Evolutionary conservation across 2,888 invertebrate species (phyloP), one percentile per base, ranked within the genome.

Genomic region (Dryocosmus kuriphilus): DNA sequence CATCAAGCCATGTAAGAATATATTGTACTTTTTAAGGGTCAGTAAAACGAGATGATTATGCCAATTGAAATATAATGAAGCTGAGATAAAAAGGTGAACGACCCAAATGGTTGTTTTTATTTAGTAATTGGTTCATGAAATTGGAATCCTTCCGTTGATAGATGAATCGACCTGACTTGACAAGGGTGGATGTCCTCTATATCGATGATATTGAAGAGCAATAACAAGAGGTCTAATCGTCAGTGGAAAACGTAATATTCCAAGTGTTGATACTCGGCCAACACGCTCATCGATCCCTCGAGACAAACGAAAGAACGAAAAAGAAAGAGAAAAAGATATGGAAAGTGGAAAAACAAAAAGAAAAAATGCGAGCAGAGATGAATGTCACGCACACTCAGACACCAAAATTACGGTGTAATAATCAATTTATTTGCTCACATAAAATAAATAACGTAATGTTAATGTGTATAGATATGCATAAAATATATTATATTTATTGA

Each of bases 401-500:
- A 9, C 46, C 7, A 46, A 71, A 71, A 71, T 71, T 71, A 79
- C 84, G 86, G 83, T 87, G 85, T 87, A 88, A 87, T 89, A 90
- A 90, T 90, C 89, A 89, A 89, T 89, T 89, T 87, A 88, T 90
- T 90, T 90, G 89, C 89, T 90, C 90, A 90, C 87, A 81, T 90
- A 89, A 89, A 85, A 82, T 82, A 89, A 89, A 90, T 81, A 84
- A 71, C 51, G 81, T 89, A 89, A 88, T 82, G 86, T 87, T 89
- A 89, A 86, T 83, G 86, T 86, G 86, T 85, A 87, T 86, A 88
- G 85, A 85, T 88, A 88, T 85, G 84, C 85, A 84, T 85, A 85
- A 85, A 82, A 24, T 71, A 16, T 62, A 62, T 35, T 35, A 71
- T 71, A 71, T 71, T 71, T 30, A 71, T 51, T 71, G 30, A 46